These are phyloP conservation scores for Rhyzopertha dominica DNA, from an alignment of 1,140 invertebrate genomes.

Conservation along the genomic window DNA sequence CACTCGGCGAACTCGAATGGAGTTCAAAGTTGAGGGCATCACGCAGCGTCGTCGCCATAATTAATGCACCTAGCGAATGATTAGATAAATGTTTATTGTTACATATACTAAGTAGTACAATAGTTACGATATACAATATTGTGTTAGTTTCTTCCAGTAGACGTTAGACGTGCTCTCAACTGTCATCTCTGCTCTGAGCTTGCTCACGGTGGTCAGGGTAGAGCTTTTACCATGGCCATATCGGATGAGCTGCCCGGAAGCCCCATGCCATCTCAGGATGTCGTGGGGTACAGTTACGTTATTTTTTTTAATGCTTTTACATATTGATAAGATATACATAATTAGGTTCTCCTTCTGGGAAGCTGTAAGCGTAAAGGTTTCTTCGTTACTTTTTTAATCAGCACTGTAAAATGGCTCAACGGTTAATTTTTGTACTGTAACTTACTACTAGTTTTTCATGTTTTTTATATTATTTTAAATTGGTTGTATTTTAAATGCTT, in stretches of 20 bases:
- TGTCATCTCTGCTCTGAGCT: constrained; percentile 1
- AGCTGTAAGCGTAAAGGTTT: neutral
- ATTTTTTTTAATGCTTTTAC: constrained; percentile 2
- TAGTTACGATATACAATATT: constrained; percentile 13
- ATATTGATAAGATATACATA: neutral
- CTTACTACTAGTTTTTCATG: constrained; percentile 1
- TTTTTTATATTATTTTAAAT: neutral
- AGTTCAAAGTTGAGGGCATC: constrained; percentile 1
- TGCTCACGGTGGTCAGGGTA: neutral
- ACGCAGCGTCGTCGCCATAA: constrained; percentile 13
- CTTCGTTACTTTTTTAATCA: neutral
- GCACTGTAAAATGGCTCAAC: constrained; percentile 4
- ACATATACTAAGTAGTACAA: constrained; percentile 21
- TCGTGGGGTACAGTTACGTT: constrained; percentile 4
- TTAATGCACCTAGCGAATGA: constrained; percentile 16
- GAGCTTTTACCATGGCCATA: neutral
- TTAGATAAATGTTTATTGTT: constrained; percentile 26
- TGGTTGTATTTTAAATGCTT: constrained; percentile 5
- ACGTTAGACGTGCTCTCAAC: neutral
- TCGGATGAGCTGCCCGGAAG: no score
- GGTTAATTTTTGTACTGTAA: neutral
- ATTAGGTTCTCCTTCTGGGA: neutral
- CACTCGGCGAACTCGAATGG: neutral
- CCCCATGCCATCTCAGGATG: no score
- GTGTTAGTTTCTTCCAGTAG: constrained; percentile 2